Base-by-base conservation (phyloP, 2,113 vertebrate genomes). In the Ammodytes marinus region DNA sequence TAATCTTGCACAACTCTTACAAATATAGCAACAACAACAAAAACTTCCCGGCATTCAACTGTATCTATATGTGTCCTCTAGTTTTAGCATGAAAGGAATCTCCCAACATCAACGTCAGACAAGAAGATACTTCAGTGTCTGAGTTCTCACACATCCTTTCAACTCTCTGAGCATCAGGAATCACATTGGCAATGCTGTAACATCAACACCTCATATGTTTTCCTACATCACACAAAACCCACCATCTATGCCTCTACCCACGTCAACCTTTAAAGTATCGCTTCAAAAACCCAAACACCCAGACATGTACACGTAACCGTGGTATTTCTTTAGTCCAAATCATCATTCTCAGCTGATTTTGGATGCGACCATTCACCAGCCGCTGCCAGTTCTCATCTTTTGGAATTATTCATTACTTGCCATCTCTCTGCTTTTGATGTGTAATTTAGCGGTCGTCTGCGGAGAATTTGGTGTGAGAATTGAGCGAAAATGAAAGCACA, bases 101-200 rank as follows among this genome's bases (percentile, higher is more conserved):
- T 17, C 55, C 61, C 69, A 45, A 73, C 70, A 66, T 68, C 54
- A 61, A 50, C 74, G 66, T 40, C 69, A 59, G 69, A 77, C 80
- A 71, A 40, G 54, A 15, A 11, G 63, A 45, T 35, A 11, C 73
- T 43, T 85, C 27, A 35, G 39, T 54, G 45, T 53, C 14, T 10
- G 40, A 79, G 68, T 75, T 57, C 70, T 73, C 43, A 13, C 71
- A 58, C 77, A 65, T 52, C 58, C 70, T 89, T 84, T 86, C 49
- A 89, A 82, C 71, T 63, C 68, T 82, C 65, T 46, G 68, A 85
- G 84, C 63, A 35, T 85, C 77, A 46, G 37, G 75, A 78, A 73
- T 81, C 82, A 89, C 87, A 84, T 82, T 85, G 78, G 59, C 43
- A 59, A 90, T 86, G 75, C 86, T 73, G 82, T 83, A 80, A 80